These are phyloP conservation scores for Rhogogaster chlorosoma DNA, from an alignment of 2,888 invertebrate genomes.

Conservation along the genomic window DNA sequence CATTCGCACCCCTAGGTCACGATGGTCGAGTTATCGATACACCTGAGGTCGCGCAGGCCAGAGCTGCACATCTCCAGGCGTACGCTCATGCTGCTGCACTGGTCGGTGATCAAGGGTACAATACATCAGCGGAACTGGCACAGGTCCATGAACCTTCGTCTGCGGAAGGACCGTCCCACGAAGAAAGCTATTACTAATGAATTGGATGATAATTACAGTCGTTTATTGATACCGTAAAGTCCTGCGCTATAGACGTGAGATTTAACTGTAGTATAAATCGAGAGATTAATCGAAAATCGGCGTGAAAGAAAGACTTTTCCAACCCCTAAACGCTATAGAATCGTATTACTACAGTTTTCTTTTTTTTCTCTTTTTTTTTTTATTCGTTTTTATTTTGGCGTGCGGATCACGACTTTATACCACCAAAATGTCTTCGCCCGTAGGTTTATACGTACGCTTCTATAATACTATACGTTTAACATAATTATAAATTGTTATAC, in stretches of 20 bases:
- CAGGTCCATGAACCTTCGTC: constrained; percentile 23
- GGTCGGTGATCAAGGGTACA: neutral
- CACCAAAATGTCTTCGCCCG: constrained; percentile 47
- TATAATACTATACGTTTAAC: constrained; percentile 19
- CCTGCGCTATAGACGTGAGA: neutral
- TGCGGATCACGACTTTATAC: constrained; percentile 32
- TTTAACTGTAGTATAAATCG: neutral
- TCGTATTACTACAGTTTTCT: neutral
- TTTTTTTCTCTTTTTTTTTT: neutral
- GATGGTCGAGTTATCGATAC: constrained; percentile 72
- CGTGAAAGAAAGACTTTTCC: neutral
- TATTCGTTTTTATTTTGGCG: constrained; percentile 27
- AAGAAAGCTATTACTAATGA: constrained; percentile 35
- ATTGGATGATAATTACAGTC: neutral
- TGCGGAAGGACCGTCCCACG: constrained; percentile 27
- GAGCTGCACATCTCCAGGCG: constrained; percentile 69
- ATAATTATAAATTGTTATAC: constrained; percentile 6
- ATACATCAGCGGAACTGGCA: neutral
- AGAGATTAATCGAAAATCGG: neutral
- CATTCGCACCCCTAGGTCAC: constrained; percentile 69
- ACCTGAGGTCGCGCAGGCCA: constrained; percentile 73
- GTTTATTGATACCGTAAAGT: neutral
- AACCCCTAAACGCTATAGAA: neutral
- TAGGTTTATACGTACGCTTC: constrained; percentile 40
- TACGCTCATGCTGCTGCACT: constrained; percentile 64